A percentile compares a stretch with the other conserved stretches of the same genome.
These are phyloP conservation scores for Denticeps clupeoides DNA, from an alignment of 2,797 vertebrate genomes.

Conservation along the genomic window DNA sequence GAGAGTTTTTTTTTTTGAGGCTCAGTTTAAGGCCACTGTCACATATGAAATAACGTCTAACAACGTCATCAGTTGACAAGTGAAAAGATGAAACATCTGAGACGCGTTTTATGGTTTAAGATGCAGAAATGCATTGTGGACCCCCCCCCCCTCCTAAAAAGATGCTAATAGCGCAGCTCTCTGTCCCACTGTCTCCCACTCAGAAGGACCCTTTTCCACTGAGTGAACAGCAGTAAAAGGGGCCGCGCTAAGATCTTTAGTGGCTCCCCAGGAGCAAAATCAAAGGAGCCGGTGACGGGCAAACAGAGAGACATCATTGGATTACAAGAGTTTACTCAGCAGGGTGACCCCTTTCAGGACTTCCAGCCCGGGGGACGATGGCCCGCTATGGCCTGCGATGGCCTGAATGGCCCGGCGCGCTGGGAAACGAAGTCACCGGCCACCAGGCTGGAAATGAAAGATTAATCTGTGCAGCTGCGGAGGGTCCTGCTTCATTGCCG, in stretches of 20 bases:
- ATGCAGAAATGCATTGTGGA: slow-evolving; percentile 24
- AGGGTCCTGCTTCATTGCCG: no score
- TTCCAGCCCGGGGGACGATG: no score
- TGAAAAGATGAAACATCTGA: no score
- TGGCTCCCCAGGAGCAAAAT: slow-evolving; percentile 58
- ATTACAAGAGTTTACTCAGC: slow-evolving; percentile 62
- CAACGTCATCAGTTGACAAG: no score
- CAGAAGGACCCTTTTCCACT: slow-evolving; percentile 30
- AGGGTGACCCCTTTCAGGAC: slow-evolving; percentile 34
- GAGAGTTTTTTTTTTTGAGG: no score
- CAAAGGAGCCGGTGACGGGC: slow-evolving; percentile 67
- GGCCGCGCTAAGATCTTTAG: slow-evolving; percentile 49
- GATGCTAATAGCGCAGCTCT: slow-evolving; percentile 36
- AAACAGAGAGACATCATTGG: slow-evolving; percentile 64
- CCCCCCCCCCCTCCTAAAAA: slow-evolving; percentile 8
- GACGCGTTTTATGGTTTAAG: slow-evolving; percentile 2
- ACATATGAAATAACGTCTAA: no score
- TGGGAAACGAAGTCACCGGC: no score
- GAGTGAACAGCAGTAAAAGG: slow-evolving; percentile 36
- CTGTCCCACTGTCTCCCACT: slow-evolving; percentile 21
- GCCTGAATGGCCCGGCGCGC: no score
- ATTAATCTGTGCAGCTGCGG: no score
- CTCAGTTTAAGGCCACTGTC: no score
- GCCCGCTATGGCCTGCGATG: no score
- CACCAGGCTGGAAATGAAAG: no score